Evolutionary conservation across 2,888 invertebrate species (phyloP), one percentile per base, ranked within the genome.

Genomic region (Temnothorax ravouxi): DNA sequence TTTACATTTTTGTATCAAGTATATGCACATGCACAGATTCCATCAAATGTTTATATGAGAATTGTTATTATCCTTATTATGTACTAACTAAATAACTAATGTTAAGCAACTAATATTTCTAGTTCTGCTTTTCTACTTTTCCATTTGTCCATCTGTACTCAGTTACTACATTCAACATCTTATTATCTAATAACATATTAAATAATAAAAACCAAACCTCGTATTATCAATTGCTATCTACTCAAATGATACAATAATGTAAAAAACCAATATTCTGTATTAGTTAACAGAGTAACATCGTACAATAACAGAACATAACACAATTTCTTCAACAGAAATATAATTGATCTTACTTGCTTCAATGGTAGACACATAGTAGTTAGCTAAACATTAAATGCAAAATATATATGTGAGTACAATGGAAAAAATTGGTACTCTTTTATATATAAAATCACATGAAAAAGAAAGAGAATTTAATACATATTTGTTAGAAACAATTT

Each of bases 281-380:
- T 44, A 25, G 21, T 66, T 59, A 84, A 86, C 34, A 84, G 76
- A 85, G 18, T 64, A 86, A 89, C 82, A 84, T 62, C 83, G 71
- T 86, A 90, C 85, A 74, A 84, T 72, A 88, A 82, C 38, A 47
- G 84, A 62, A 69, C 50, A 69, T 41, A 59, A 64, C 59, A 64
- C 54, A 25, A 79, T 61, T 84, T 85, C 64, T 83, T 84, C 83
- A 88, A 87, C 81, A 81, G 77, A 83, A 87, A 81, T 84, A 84
- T 56, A 84, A 86, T 88, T 91, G 69, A 21, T 85, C 90, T 90
- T 90, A 90, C 90, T 90, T 91, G 90, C 81, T 91, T 90, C 87
- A 90, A 90, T 64, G 90, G 90, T 84, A 90, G 91, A 88, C 90
- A 90, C 90, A 80, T 82, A 90, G 90, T 88, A 90, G 90, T 88